phyloP scores from a whole-genome alignment of 1,140 invertebrate genomes.

The Monomorium pharaonis region DNA sequence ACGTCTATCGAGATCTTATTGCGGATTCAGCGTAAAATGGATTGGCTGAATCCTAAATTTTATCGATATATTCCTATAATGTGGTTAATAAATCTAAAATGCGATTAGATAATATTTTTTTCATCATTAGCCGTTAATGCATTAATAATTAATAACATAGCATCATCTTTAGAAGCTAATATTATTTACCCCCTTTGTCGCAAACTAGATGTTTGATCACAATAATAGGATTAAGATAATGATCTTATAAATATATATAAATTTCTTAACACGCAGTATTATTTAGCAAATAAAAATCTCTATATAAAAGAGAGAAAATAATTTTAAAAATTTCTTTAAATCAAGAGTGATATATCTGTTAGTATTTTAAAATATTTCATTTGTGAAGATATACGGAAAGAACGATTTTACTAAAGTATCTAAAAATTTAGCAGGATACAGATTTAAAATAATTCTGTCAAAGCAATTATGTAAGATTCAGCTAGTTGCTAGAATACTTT shows the following conservation, averaged over 20 bases:
- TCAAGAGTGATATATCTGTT: not conserved
- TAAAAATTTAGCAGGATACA: too few species aligned
- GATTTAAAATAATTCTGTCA: too few species aligned
- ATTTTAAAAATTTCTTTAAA: not conserved
- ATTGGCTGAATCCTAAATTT: not conserved
- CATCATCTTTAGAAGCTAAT: not conserved
- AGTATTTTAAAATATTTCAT: not conserved
- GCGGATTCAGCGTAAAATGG: not conserved
- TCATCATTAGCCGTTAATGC: not conserved
- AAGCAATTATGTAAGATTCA: too few species aligned
- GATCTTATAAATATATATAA: not conserved
- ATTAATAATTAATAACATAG: not conserved
- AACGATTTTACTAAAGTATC: too few species aligned
- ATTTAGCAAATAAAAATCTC: not conserved
- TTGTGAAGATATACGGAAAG: not conserved
- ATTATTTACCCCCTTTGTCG: not conserved
- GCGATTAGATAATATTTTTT: not conserved
- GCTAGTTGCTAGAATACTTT: too few species aligned
- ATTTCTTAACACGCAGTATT: not conserved
- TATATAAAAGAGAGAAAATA: not conserved
- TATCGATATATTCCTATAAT: not conserved
- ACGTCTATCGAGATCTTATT: not conserved
- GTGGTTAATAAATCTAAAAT: not conserved
- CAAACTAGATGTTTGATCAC: not conserved
- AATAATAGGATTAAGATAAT: not conserved